These are phyloP conservation scores for Strix uralensis DNA, from an alignment of 2,113 vertebrate species.

Conservation along the genomic window DNA sequence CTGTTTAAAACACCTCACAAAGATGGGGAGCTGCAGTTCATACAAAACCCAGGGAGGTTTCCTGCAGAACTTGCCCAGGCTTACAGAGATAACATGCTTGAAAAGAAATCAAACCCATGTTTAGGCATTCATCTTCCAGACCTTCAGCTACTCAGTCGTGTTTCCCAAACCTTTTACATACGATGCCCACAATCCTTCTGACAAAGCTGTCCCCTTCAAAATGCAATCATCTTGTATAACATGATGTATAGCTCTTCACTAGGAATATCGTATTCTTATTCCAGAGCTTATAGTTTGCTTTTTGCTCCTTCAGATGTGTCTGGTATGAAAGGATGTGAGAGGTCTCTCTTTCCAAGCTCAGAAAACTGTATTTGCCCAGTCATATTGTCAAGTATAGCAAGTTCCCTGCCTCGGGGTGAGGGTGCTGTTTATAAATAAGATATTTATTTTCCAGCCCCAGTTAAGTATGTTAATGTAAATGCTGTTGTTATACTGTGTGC, in stretches of 20 bases:
- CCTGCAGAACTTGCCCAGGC: neutral
- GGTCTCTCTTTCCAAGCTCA: neutral
- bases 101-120: neutral
- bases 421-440: neutral
- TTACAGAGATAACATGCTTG: neutral
- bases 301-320: neutral
- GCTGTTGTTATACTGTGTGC: neutral
- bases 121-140: neutral
- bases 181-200: neutral
- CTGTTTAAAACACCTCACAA: neutral
- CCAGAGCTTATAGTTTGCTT: neutral
- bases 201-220: neutral
- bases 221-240: too few species aligned
- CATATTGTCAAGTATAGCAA: neutral
- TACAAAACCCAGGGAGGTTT: neutral
- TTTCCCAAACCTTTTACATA: neutral
- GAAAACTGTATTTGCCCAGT: neutral
- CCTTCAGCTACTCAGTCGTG: neutral
- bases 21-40: neutral
- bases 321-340: neutral
- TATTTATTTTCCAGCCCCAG: neutral
- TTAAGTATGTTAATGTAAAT: neutral
- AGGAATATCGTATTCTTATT: neutral
- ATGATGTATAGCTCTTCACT: accelerated
- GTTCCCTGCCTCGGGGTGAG: neutral